Percentiles rank a stretch among this genome's conserved stretches.
These are phyloP conservation scores for Meteorus colon DNA, from an alignment of 2,888 invertebrate genomes.

Conservation along the genomic window DNA sequence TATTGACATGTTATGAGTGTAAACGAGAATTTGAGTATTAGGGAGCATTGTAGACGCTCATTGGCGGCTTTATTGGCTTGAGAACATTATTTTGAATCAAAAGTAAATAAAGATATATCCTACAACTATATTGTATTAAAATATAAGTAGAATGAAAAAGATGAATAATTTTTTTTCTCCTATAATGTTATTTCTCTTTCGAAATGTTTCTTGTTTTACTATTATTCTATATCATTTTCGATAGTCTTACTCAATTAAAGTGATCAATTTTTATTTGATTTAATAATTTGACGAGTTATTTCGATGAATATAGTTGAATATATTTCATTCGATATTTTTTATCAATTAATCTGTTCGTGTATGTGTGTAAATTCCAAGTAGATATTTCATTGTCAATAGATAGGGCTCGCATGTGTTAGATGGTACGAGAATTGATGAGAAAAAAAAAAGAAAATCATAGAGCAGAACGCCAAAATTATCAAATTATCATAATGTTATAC, in stretches of 20 bases:
- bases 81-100: conserved; percentile 18
- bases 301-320: background rate
- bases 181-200: conserved; percentile 5
- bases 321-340: background rate
- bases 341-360: background rate
- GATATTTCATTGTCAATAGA: conserved; percentile 3
- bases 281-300: background rate
- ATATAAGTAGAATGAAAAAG: conserved; percentile 2
- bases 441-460: conserved; percentile 17
- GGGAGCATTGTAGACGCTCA: conserved; percentile 27
- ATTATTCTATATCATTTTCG: background rate
- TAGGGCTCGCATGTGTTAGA: conserved; percentile 14
- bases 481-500: conserved; percentile 43
- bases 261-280: background rate
- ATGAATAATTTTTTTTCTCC: background rate
- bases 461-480: conserved; percentile 29
- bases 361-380: background rate
- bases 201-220: background rate
- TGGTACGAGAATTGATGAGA: conserved; percentile 1
- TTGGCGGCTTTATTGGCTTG: conserved; percentile 38
- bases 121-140: background rate
- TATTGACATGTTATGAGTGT: conserved; percentile 33
- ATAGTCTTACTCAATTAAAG: background rate
- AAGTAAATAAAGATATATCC: conserved; percentile 2
- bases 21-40: conserved; percentile 27